Base-by-base conservation (phyloP, 2,113 vertebrate genomes). In the Chitala chitala region DNA sequence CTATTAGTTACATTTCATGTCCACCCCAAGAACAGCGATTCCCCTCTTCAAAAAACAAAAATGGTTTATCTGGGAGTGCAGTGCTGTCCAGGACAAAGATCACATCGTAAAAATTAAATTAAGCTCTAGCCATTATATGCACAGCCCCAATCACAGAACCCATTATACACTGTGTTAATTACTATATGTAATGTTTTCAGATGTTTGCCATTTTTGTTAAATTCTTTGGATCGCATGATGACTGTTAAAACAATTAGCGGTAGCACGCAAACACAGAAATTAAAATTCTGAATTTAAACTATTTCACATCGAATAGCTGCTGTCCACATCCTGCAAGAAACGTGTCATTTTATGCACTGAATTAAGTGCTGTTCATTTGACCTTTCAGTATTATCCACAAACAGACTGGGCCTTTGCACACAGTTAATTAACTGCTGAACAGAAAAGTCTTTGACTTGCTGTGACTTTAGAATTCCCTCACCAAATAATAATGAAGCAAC, bases 361-460 rank as follows among this genome's bases (percentile, higher is more conserved):
- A 66, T 66, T 66, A 66, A 66, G 64, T 44, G 22, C 20, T 12
- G 64, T 15, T 26, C 44, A 26, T 66, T 46, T 46, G n/a, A 40
- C 44, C n/a, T 68, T 42, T 48, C 20, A 42, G 64, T 46, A 48
- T 46, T 13, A 31, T 38, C 64, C 42, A 46, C 42, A 48, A 42
- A 29, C 42, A 0, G 13, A 22, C 64, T 26, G 24, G n/a, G 10
- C 64, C 2, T 26, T 48, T n/a, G 42, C 12, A 68, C 64, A 6
- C 20, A 26, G 38, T 24, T 26, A 44, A 66, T 44, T 22, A 48
- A 48, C 8, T 63, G 38, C 15, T 38, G 59, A 17, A 68, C 42
- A 17, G 26, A 42, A 48, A 46, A 46, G 38, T 46, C 36, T 66
- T 29, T 26, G 3, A 4, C 61, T 36, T 12, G 29, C 36, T 64